phyloP scores from a whole-genome alignment of 2,113 vertebrate species.

The Emydura subglobosa region DNA sequence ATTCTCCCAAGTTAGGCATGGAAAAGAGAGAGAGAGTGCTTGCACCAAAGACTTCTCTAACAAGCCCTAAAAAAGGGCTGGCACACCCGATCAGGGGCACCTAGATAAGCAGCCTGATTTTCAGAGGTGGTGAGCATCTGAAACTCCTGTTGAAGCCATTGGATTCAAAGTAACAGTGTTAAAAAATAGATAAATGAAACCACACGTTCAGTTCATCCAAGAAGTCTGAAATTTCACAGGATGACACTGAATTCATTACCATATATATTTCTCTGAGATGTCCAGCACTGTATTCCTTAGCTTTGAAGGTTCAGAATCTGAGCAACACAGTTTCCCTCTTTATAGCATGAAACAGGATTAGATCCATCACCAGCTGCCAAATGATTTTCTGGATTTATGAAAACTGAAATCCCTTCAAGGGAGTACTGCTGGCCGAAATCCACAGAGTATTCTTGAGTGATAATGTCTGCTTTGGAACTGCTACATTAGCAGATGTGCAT shows the following conservation, averaged over 20 bases:
- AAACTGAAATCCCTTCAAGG: background rate
- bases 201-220: background rate
- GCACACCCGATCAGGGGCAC: background rate
- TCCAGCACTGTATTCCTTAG: background rate
- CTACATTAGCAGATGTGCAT: background rate
- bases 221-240: background rate
- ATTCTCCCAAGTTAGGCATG: background rate
- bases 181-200: background rate
- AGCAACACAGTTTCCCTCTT: background rate
- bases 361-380: background rate
- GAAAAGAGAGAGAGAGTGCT: background rate
- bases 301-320: background rate
- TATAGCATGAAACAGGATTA: background rate
- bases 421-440: background rate
- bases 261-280: background rate
- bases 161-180: background rate
- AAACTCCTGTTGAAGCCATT: background rate
- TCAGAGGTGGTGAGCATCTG: background rate
- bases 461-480: background rate
- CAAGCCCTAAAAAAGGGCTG: background rate
- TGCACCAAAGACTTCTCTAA: rapidly evolving
- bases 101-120: background rate
- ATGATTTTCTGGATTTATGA: background rate
- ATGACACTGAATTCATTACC: background rate
- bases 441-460: background rate